Evolutionary conservation across 2,113 vertebrate species (phyloP), one percentile per base, ranked within the genome.

Genomic region (Astatotilapia flaviijosephi): DNA sequence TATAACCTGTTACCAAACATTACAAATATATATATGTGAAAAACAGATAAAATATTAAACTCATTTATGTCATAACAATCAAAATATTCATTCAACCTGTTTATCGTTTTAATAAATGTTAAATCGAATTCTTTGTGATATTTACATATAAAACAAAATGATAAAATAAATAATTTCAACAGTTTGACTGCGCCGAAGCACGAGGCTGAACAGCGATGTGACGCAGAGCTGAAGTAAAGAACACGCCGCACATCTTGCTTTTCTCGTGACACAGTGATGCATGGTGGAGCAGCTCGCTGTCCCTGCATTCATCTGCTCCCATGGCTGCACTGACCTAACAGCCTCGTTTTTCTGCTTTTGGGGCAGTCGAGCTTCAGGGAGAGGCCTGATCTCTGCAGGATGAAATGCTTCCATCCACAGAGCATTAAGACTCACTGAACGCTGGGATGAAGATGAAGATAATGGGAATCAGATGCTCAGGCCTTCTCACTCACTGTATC

Each of bases 21-120:
- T 26, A 17, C 68, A 26, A 10, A 73, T 4, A 5, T 23, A 60
- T 26, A 45, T 23, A 45, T 45, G 21, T 45, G 21, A 26, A 73
- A 73, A 73, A 26, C 8, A 42, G 65, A 42, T 14, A 70, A 42
- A 13, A 0, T 26, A 70, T 70, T 9, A 70, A 70, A 70, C 35
- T 42, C 3, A 0, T 73, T 45, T 26, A 42, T 23, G 0, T 73
- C 37, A 45, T 23, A 23, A 73, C 37, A 26, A 15, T 2, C 2
- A 73, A 26, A 73, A 15, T 42, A 15, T 26, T 6, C 2, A 45
- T 4, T 73, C n/a, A 45, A 73, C 37, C 35, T 14, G 13, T 42
- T 15, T 45, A n/a, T 58, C 5, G 0, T 62, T 62, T 62, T 62
- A 62, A 33, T 11, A 3, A 62, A 62, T 35, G 17, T 1, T 35